Evolutionary conservation across 2,113 vertebrate species (phyloP), one percentile per base, ranked within the genome.

Genomic region (Oncorhynchus gorbuscha): DNA sequence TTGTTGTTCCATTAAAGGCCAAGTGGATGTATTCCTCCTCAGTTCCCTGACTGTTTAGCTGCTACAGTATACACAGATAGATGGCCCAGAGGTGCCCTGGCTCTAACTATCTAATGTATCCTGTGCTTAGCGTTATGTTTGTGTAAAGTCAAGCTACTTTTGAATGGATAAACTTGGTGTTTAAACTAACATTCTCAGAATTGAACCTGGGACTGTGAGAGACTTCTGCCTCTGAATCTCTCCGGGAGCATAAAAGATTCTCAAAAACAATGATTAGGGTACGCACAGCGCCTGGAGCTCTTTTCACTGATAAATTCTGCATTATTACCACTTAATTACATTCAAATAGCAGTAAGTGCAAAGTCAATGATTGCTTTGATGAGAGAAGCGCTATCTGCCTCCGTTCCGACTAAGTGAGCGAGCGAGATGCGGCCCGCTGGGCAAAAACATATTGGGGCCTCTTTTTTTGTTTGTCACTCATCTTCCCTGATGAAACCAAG

Each of bases 311-410:
- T 83, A 74, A 76, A 74, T 71, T 77, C 72, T 69, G 78, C 64
- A 77, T 82, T 78, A 80, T 79, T 74, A 76, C 76, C 76, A 32
- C 69, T 77, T 85, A 84, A 84, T 80, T 84, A 79, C 51, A 82
- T 79, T 62, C 72, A 82, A 82, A 76, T 73, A 73, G 74, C 59
- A 72, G 64, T 26, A 69, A 73, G 61, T 49, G 76, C 71, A 66
- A 79, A 77, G 76, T 73, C 76, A 82, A 77, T 82, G 64, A 84
- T 79, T 73, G 81, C 75, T 48, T 71, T 72, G 76, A 80, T 80
- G 77, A 73, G 68, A 84, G 62, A 59, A 39, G 72, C 75, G 70
- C 68, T 71, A 75, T 78, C 73, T 32, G 74, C 79, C 68, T 76
- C 48, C 55, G 59, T 79, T 82, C 62, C 32, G 73, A 80, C 64